Base-by-base conservation (phyloP, 2,888 invertebrate genomes). In the Hypomecis atomaria region DNA sequence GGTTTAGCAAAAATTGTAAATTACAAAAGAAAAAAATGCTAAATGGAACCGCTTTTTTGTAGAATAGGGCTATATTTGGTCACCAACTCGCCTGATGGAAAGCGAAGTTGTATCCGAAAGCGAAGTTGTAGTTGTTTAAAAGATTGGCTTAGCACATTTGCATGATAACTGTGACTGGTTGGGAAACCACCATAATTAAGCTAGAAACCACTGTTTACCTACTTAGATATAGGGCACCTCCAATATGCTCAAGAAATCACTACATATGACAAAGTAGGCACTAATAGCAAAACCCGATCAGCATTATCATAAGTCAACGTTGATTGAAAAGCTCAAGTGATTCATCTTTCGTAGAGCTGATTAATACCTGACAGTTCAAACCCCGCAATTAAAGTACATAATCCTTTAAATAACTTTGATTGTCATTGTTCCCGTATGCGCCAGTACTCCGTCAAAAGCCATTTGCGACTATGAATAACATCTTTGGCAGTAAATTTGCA, bases 401-500 rank as follows among this genome's bases (percentile, higher is more conserved):
- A 36, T 34, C n/a, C 52, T 42, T 33, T 40, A 45, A 40, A 45
- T 59, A 62, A 56, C 58, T 66, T 55, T 50, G 40, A 60, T 60
- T 38, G 59, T 60, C 36, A 38, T 52, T 47, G 45, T 65, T 71
- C 44, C 59, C 23, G 42, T 7, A 54, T 55, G 37, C 52, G 11
- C n/a, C 44, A 34, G 23, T 23, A 23, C 23, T 23, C 23, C 36
- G 43, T 34, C 58, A 40, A 59, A 23, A 38, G 13, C 45, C 45
- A 62, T 62, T 62, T 59, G 62, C 42, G 64, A 70, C 54, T 68
- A 70, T 70, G 69, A 71, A 71, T 71, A 74, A 69, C 56, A 59
- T 62, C 42, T 38, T 60, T 42, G 58, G 62, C 34, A 59, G 64
- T 70, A 73, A 70, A 72, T 67, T 62, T 67, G 67, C 67, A 52